Conservation (phyloP, 1,140 invertebrate species). For the Chrysopa pallens region DNA sequence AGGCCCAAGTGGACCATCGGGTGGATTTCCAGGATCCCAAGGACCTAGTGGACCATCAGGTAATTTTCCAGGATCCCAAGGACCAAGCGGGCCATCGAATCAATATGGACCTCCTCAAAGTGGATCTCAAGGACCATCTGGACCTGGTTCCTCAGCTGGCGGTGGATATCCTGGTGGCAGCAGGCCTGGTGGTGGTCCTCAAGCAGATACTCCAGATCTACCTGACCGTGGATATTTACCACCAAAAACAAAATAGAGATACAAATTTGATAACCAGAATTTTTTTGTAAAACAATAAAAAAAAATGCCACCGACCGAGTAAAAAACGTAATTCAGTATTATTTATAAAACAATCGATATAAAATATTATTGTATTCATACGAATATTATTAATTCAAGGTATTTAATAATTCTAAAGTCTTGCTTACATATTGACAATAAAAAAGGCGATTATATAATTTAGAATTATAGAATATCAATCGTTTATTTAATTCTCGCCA, state of each 20-base stretch:
- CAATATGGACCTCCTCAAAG: not conserved
- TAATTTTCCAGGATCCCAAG: conserved; percentile 8
- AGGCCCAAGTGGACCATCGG: conserved; percentile 13
- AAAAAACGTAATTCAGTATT: no score
- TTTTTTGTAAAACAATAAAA: no score
- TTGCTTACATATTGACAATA: no score
- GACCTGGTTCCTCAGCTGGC: conserved; percentile 5
- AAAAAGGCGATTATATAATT: no score
- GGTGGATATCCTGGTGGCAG: conserved; percentile 5
- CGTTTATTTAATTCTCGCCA: no score
- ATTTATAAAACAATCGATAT: no score
- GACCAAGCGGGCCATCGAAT: conserved; percentile 16
- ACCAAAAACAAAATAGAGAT: not conserved
- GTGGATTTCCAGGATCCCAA: conserved; percentile 7
- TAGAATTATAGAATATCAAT: no score
- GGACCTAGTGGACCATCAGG: conserved; percentile 7
- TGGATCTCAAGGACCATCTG: conserved; percentile 4
- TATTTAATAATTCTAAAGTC: no score
- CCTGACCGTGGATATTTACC: not conserved
- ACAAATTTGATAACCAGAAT: no score
- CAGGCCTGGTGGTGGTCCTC: not conserved
- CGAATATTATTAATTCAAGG: no score
- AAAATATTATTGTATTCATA: no score
- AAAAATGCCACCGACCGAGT: no score
- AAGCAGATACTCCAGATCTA: not conserved